phyloP scores from a whole-genome alignment of 2,797 vertebrate species.

The Spinus olivaceus region DNA sequence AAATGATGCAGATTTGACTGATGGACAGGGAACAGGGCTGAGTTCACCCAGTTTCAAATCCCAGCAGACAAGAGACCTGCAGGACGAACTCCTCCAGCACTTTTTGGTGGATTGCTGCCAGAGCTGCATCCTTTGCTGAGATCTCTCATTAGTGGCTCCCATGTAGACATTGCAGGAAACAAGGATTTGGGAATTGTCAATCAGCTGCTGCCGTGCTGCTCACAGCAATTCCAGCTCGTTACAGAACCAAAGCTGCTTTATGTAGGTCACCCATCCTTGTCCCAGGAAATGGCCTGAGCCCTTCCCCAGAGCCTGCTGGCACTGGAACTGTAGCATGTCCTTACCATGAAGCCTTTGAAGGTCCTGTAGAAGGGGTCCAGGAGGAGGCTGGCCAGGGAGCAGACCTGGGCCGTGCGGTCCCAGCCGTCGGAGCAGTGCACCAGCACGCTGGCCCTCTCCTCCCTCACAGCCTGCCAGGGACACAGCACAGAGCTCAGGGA shows the following conservation, averaged over 20 bases:
- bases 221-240: background rate
- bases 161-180: background rate
- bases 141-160: background rate
- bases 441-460: conserved; percentile 79
- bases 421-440: conserved; percentile 85
- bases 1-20: background rate
- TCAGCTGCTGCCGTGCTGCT: background rate
- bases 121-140: background rate
- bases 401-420: conserved; percentile 83
- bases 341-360: conserved; percentile 83
- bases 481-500: background rate
- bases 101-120: background rate
- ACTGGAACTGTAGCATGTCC: background rate
- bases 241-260: background rate
- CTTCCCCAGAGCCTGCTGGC: background rate
- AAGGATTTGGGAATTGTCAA: background rate
- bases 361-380: conserved; percentile 83
- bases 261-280: background rate
- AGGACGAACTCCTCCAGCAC: background rate
- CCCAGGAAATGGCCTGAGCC: background rate
- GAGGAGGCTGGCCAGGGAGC: conserved; percentile 79
- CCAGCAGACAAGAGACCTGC: background rate
- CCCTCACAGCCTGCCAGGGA: conserved; percentile 72
- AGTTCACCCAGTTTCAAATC: background rate
- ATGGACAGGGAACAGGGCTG: background rate